Conservation (phyloP, 2,888 invertebrate genomes). For the Caenorhabditis macrosperma region DNA sequence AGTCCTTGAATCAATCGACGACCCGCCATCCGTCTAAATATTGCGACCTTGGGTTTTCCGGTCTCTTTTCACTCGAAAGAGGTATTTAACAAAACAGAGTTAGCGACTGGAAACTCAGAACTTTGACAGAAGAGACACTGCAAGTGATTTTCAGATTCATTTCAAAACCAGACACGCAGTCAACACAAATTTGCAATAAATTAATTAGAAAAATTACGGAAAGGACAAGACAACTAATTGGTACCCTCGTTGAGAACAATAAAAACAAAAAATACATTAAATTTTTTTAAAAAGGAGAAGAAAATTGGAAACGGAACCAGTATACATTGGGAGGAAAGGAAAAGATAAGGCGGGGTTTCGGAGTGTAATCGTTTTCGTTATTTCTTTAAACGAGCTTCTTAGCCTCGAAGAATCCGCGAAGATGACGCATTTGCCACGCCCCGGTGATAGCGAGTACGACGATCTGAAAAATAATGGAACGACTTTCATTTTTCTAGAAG, state of each 20-base stretch:
- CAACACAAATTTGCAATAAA: slow-evolving; percentile 5
- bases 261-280: slow-evolving; percentile 5
- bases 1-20: slow-evolving; percentile 70
- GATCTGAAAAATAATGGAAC: slow-evolving; percentile 86
- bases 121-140: not conserved
- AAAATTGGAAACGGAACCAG: slow-evolving; percentile 30
- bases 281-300: not conserved
- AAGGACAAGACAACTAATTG: not conserved
- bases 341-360: not conserved
- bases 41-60: too few relatives aligned
- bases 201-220: not conserved
- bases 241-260: not conserved
- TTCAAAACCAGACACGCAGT: not conserved
- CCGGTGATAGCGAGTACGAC: slow-evolving; percentile 92
- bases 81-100: not conserved
- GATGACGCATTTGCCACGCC: slow-evolving; percentile 98
- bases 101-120: not conserved
- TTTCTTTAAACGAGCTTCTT: slow-evolving; percentile 90
- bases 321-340: slow-evolving; percentile 6
- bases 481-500: not conserved
- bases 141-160: not conserved
- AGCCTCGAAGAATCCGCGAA: slow-evolving; percentile 99
- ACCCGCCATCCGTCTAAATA: slow-evolving; percentile 60
- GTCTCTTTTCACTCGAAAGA: not conserved
- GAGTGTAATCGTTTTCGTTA: not conserved